Evolutionary conservation across 30 jellyfish, hydroid and myxozoan species (phyloP), one percentile per base, ranked within the genome.

Genomic region (Sanderia malayensis): DNA sequence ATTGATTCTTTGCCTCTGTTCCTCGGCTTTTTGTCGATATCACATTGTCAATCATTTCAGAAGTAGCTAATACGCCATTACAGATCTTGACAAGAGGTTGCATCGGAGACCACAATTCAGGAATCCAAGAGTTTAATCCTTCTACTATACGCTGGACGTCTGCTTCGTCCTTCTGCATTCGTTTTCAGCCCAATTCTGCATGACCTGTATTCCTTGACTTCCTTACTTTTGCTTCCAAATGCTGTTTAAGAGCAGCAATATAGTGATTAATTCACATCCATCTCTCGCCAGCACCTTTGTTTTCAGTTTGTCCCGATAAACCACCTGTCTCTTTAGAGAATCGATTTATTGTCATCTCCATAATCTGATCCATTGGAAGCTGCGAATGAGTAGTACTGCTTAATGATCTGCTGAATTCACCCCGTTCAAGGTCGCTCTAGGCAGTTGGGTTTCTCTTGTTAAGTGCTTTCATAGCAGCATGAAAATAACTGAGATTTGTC

Each of bases 211-310:
- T 47, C 61, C 27, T 72, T 72, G 33, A 21, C 59, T 32, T 46
- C 22, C 84, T 52, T 57, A 46, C 75, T 47, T 24, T 32, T 52
- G 74, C 28, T 21, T 20, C 27, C 27, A n/a, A 57, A 41, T 70
- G 41, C 13, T 70, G 44, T 41, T 47, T 70, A 44, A 41, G 44
- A 11, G 82, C 82, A 24, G 82, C 82, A 44, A 0, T 41, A 47
- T n/a, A 26, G 73, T 44, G 73, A 70, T 70, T 70, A 11, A 45
- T 44, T 47, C 24, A 4, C 73, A 70, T 41, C 73, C 79, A 70
- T 70, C 82, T 70, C 73, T 70, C 82, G 41, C 82, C 44, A 17
- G 77, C 71, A n/a, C 82, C 82, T 41, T 41, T 47, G 73, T 70
- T 70, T 70, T 70, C 82, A 17, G 82, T 70, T 47, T 70, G 71